Base-by-base conservation (phyloP, 2,888 invertebrate species). In the Dryobota labecula region DNA sequence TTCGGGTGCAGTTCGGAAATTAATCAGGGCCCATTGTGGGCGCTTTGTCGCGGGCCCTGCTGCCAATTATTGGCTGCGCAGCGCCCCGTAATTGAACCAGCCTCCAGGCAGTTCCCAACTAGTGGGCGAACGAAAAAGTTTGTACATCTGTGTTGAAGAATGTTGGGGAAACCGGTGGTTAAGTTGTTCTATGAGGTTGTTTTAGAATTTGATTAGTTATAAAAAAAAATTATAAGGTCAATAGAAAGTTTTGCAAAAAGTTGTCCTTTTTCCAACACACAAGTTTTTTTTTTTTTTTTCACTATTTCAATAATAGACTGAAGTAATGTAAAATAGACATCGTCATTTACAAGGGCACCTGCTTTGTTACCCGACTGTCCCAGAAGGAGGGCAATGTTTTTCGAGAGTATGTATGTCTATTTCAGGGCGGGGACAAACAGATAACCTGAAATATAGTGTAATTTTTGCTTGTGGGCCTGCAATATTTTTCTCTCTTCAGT, bases 1-100 rank as follows among this genome's bases (percentile, higher is more conserved):
- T 95, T 95, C 95, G 95, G 95, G 91, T 91, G 93, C 92, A 95
- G 95, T 95, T 95, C 94, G 94, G 93, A 95, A 95, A 95, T 95
- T 95, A 95, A 95, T 95, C 95, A 95, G 93, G 86, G 91, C 90
- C 94, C 92, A 94, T 95, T 95, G 95, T 95, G 94, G 94, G 90
- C 92, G 94, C 94, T 95, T 95, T 95, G 95, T 95, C 94, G 93
- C 92, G 92, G 90, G 91, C 88, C 90, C 91, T 90, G 92, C 90
- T 91, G 94, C 94, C 95, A 95, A 95, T 95, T 94, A 95, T 94
- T 94, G 94, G 94, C 91, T 92, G 92, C 90, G 90, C 90, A 84
- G 89, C 88, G 90, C 87, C 88, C 88, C 90, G 94, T 94, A 94
- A 95, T 95, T 94, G 94, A 94, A 94, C 93, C 92, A 89, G 92